Evolutionary conservation across 2,888 invertebrate species (phyloP).

Genomic region (Catocala fraxini): DNA sequence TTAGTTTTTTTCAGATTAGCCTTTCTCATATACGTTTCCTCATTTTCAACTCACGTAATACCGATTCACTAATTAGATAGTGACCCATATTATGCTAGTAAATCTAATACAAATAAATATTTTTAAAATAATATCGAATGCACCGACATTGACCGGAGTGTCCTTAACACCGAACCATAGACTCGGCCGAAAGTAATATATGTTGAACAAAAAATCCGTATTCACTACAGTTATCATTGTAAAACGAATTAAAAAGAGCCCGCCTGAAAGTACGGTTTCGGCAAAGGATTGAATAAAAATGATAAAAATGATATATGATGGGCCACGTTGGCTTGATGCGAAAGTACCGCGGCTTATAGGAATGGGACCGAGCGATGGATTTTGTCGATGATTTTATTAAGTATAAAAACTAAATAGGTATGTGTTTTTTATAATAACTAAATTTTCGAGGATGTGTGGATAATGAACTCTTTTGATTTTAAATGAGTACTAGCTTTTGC

Average conservation of each 20-base stretch:
- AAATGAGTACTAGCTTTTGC: too few relatives aligned
- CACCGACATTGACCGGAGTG: slow-evolving; percentile 8
- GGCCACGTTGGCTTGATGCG: slow-evolving; percentile 60
- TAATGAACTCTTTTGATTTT: too few relatives aligned
- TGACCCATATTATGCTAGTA: too few relatives aligned
- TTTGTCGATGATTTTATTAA: slow-evolving; percentile 30
- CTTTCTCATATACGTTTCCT: too few relatives aligned
- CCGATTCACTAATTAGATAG: too few relatives aligned
- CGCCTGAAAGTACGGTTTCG: slow-evolving; percentile 76
- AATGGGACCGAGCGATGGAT: slow-evolving; percentile 16
- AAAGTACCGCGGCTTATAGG: slow-evolving; percentile 52
- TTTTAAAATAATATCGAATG: slow-evolving; percentile 20
- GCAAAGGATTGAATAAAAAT: slow-evolving; percentile 83
- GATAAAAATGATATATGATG: slow-evolving; percentile 83
- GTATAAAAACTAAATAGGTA: too few relatives aligned
- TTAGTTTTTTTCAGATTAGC: too few relatives aligned
- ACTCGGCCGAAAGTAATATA: slow-evolving; percentile 49
- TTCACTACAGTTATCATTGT: slow-evolving; percentile 75
- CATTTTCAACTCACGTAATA: too few relatives aligned
- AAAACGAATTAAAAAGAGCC: slow-evolving; percentile 84
- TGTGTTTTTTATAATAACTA: too few relatives aligned
- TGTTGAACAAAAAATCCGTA: slow-evolving; percentile 49
- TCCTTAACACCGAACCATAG: slow-evolving; percentile 41
- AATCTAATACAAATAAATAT: too few relatives aligned
- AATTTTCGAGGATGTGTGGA: too few relatives aligned